Base-by-base conservation (phyloP, 2,888 invertebrate genomes). In the Pristionchus entomophagus region DNA sequence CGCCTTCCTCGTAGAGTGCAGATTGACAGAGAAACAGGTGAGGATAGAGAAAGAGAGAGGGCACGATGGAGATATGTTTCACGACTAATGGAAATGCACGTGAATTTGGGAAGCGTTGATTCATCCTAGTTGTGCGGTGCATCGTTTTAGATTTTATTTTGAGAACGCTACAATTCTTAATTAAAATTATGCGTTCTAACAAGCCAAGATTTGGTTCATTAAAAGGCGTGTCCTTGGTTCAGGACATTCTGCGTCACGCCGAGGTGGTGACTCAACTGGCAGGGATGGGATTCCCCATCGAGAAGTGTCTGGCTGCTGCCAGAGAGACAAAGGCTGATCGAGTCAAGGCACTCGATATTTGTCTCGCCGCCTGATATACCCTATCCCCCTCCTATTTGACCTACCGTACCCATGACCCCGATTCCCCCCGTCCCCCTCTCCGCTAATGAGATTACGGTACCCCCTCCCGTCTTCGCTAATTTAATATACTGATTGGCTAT, bases 1-100 rank as follows among this genome's bases (percentile, higher is more conserved):
- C 1, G 69, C 87, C 10, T 90, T 89, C 85, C 80, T 90, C 78
- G 82, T 89, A 22, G 84, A 88, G 17, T 84, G 86, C 49, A 86
- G 86, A 45, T 45, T 90, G 35, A 89, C 86, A 26, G 90, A 90
- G 81, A 90, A 90, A 85, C 86, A 88, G 86, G 89, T 90, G 41
- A 38, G 56, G 8, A 45, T 17, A 38, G 82, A 17, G 59, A 17
- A 29, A 73, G 32, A 73, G 35, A 38, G 73, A 73, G 73, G 26
- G 73, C 22, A n/a, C 59, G 26, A 22, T 59, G 59, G 45, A 10
- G n/a, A 6, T 45, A 14, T 6, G 45, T 45, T 45, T 45, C 8
- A 45, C 45, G 8, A 45, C 45, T 14, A 45, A n/a, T 45, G 8
- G 8, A 45, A 14, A 14, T 10, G 14, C 45, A 45, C 14, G 6